Evolutionary conservation across 2,113 vertebrate genomes (phyloP).

Genomic region (Paracanthobrama guichenoti): DNA sequence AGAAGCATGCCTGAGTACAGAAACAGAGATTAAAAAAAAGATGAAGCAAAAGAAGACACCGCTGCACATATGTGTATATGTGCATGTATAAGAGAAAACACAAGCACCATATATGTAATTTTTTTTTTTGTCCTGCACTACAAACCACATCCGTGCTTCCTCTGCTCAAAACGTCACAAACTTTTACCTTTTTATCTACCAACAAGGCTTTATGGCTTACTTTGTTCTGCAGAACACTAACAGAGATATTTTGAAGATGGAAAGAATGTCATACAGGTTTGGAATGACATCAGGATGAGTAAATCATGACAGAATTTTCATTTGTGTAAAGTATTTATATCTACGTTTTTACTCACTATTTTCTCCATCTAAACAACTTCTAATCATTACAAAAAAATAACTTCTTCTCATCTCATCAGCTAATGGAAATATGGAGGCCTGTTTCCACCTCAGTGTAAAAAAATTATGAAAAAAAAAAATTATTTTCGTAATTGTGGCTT

Average conservation of each 20-base stretch:
- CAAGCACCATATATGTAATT: not conserved
- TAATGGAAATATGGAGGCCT: not conserved
- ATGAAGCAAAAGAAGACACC: constrained; percentile 31
- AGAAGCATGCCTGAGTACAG: constrained; percentile 27
- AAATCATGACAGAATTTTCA: not conserved
- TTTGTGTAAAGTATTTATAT: not conserved
- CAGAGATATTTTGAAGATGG: not conserved
- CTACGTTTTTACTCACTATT: not conserved
- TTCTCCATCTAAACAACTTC: not conserved
- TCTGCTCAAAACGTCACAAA: not conserved
- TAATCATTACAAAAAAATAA: not conserved
- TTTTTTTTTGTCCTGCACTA: not conserved
- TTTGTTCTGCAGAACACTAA: not conserved
- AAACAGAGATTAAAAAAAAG: constrained; percentile 36
- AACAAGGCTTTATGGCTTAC: not conserved
- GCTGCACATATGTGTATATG: constrained; percentile 12
- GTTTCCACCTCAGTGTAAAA: not conserved
- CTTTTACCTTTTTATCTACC: not conserved
- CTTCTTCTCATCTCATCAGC: not conserved
- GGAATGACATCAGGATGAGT: not conserved
- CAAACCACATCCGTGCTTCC: constrained; percentile 41
- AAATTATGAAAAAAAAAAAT: too few species aligned
- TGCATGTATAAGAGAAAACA: not conserved
- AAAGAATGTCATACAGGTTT: not conserved
- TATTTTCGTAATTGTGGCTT: not conserved